Evolutionary conservation across 2,113 vertebrate species (phyloP).

Genomic region (Bubo scandiacus): DNA sequence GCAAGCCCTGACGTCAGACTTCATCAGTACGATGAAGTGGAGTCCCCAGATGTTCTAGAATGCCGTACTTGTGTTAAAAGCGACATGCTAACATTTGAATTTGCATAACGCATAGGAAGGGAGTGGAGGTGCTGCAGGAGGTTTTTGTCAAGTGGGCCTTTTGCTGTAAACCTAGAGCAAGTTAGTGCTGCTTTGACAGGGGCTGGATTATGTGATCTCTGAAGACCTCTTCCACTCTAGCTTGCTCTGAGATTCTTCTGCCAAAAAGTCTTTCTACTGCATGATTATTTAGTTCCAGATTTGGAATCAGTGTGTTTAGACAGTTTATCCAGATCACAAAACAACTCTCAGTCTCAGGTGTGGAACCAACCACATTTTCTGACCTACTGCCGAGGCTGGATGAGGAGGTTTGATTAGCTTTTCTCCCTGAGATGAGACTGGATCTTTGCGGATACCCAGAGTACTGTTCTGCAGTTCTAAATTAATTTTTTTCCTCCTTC

Average conservation of each 20-base stretch:
- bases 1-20: accelerated
- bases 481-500: not conserved
- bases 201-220: not conserved
- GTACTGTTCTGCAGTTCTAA: not conserved
- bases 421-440: not conserved
- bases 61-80: not conserved
- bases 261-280: not conserved
- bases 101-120: not conserved
- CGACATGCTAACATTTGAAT: not conserved
- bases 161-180: not conserved
- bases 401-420: not conserved
- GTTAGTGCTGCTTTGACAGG: accelerated
- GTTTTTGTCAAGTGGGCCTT: not conserved
- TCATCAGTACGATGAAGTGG: accelerated
- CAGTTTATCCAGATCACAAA: not conserved
- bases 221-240: not conserved
- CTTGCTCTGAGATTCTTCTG: not conserved
- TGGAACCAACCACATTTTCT: accelerated
- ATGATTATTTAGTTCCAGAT: not conserved
- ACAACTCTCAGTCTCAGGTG: accelerated
- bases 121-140: not conserved
- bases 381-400: not conserved
- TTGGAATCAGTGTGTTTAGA: not conserved
- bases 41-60: not conserved
- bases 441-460: not conserved